These are phyloP conservation scores for Bombus haemorrhoidalis DNA, from an alignment of 1,140 invertebrate species.

Conservation along the genomic window DNA sequence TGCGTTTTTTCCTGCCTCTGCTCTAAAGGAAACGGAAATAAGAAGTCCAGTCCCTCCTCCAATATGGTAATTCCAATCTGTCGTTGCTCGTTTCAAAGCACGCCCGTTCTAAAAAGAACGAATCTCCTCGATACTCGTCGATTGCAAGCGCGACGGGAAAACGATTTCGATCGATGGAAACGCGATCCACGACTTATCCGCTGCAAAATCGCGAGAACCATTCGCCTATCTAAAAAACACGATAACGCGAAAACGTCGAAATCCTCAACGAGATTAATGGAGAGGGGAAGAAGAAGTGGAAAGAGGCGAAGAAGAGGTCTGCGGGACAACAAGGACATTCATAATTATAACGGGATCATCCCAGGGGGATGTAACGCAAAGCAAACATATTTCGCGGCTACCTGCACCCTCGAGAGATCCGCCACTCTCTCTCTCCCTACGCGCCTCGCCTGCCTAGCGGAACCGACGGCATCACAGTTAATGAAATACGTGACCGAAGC, in stretches of 20 bases:
- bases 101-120: conserved; percentile 48
- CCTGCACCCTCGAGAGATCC: conserved; percentile 61
- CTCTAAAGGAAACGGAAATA: conserved; percentile 73
- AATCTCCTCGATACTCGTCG: conserved; percentile 35
- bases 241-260: background rate
- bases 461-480: conserved; percentile 76
- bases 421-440: conserved; percentile 34
- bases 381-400: conserved; percentile 78
- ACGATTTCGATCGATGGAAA: conserved; percentile 2
- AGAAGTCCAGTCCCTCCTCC: conserved; percentile 74
- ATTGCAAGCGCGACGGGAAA: background rate
- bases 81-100: conserved; percentile 74
- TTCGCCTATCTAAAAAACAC: background rate
- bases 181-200: background rate
- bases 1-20: background rate
- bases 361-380: conserved; percentile 75
- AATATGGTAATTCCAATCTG: conserved; percentile 80
- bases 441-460: conserved; percentile 46
- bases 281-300: background rate
- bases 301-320: conserved; percentile 35
- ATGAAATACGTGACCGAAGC: conserved; percentile 83
- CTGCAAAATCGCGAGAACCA: conserved; percentile 7
- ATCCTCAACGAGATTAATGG: conserved; percentile 14
- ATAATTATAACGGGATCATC: conserved; percentile 81
- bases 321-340: conserved; percentile 74